Conservation (phyloP, 2,113 vertebrate genomes). For the Atlantisia rogersi region DNA sequence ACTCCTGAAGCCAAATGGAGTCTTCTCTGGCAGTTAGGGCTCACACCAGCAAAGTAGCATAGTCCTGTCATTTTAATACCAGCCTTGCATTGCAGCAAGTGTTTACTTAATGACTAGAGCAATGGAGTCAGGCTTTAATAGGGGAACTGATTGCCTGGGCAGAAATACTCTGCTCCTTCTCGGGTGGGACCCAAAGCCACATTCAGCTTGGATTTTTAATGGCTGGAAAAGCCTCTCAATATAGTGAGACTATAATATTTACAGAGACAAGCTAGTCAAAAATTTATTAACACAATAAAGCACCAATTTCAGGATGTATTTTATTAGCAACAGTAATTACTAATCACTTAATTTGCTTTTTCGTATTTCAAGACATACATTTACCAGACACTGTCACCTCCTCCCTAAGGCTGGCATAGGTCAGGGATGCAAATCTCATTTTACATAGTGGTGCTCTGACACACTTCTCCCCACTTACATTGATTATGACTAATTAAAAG, state of each 20-base stretch:
- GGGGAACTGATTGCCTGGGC: not conserved
- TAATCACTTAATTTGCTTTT: conserved; percentile 51
- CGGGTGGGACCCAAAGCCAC: not conserved
- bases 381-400: not conserved
- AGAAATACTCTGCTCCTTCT: not conserved
- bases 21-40: not conserved
- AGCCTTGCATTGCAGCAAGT: not conserved
- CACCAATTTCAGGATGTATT: conserved; percentile 21
- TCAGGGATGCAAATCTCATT: not conserved
- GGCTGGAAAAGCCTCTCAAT: not conserved
- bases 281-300: conserved; percentile 54
- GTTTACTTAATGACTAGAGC: not conserved
- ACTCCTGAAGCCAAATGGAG: not conserved
- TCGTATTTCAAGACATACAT: conserved; percentile 25
- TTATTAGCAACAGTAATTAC: conserved; percentile 48
- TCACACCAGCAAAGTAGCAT: not conserved
- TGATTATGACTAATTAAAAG: conserved; percentile 1
- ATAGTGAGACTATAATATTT: not conserved
- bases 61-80: not conserved
- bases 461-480: not conserved
- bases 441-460: not conserved
- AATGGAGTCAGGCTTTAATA: not conserved
- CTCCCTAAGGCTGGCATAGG: not conserved
- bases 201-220: not conserved
- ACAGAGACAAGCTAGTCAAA: conserved; percentile 2